Percentiles rank a stretch among this genome's conserved stretches.
phyloP scores from a whole-genome alignment of 2,113 vertebrate species.

The Chaetorhynchus papuensis region DNA sequence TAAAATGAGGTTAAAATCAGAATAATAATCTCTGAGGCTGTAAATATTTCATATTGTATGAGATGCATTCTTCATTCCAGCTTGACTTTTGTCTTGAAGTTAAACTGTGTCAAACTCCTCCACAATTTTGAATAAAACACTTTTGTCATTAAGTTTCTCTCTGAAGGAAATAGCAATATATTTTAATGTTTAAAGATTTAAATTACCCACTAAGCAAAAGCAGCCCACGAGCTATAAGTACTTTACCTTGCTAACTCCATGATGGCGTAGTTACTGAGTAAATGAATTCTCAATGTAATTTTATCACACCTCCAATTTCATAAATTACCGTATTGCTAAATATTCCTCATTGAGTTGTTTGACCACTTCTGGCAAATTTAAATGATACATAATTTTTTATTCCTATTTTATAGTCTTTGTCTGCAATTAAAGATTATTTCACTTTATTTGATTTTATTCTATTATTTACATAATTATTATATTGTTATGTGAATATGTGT shows the following conservation, averaged over 20 bases:
- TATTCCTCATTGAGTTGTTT: neutral
- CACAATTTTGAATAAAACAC: neutral
- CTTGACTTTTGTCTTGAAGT: neutral
- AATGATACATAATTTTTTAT: neutral
- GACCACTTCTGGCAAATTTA: neutral
- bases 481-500: neutral
- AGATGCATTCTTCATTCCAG: neutral
- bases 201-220: neutral
- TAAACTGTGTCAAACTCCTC: neutral
- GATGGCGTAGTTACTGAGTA: neutral
- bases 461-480: neutral
- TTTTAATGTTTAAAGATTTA: neutral
- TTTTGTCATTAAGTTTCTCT: neutral
- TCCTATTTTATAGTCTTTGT: neutral
- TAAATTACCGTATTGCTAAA: neutral
- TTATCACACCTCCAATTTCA: neutral
- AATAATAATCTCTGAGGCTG: neutral
- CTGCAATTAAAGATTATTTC: neutral
- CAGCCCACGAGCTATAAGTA: neutral
- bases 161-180: neutral
- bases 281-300: neutral
- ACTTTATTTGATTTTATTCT: neutral
- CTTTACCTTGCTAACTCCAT: neutral
- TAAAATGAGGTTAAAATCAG: constrained; percentile 26
- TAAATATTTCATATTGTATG: constrained; percentile 18